A percentile compares a stretch with the other conserved stretches of the same genome.
Conservation (phyloP, 2,113 vertebrate genomes). For the Fulica atra region DNA sequence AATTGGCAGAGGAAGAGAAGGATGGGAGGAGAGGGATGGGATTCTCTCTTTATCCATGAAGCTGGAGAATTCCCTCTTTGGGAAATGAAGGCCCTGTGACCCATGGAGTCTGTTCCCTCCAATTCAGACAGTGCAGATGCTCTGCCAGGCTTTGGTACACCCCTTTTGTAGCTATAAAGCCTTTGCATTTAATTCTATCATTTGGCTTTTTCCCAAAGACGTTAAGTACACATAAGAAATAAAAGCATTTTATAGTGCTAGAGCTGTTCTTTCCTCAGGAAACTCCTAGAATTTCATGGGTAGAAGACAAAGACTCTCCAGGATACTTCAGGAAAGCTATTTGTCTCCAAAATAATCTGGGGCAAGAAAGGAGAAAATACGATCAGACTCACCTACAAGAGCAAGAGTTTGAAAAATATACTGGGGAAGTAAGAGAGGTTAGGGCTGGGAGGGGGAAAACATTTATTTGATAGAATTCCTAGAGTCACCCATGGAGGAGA, state of each 20-base stretch:
- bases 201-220: background rate
- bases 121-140: background rate
- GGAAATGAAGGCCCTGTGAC: background rate
- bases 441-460: background rate
- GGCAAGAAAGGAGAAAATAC: background rate
- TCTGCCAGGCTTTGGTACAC: background rate
- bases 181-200: background rate
- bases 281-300: background rate
- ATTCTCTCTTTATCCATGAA: background rate
- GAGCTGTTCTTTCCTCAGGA: background rate
- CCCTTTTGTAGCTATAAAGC: background rate
- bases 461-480: background rate
- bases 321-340: background rate
- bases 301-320: background rate
- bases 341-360: background rate
- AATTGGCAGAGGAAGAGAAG: background rate
- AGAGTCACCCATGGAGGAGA: background rate
- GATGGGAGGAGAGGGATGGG: background rate
- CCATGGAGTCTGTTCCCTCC: background rate
- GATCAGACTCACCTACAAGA: background rate
- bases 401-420: background rate
- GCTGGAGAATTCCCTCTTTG: background rate
- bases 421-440: background rate
- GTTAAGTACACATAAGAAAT: background rate
- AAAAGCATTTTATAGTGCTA: background rate